Evolutionary conservation across 2,113 vertebrate genomes (phyloP), one percentile per base, ranked within the genome.

Genomic region (Stigmatopora argus): DNA sequence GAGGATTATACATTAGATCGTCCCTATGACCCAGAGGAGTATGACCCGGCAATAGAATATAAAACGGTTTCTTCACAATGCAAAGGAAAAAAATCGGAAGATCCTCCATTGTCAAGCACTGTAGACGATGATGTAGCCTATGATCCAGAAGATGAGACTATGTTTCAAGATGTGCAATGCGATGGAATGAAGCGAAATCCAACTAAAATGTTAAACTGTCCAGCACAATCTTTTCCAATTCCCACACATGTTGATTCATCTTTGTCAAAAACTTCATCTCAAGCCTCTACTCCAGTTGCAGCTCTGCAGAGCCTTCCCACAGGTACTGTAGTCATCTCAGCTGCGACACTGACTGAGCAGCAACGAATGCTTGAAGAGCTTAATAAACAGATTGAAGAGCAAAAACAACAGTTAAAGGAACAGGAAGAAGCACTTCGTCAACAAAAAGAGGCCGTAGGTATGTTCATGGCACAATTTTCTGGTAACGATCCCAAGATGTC

Each of bases 391-490:
- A 99, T 98, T 61, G 97, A 97, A 88, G 95, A 98, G 78, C 96
- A 99, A 82, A 94, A 94, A 85, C 85, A 90, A 14, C 95, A 98
- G 74, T 84, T 99, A 5, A 94, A 94, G 73, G 94, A 97, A 77
- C 96, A 98, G 75, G 95, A 98, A 72, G 96, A 95, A 73, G 95
- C 93, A 0, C 88, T 98, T 1, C 87, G 95, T 38, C 93, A 94
- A 75, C 96, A 98, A 83, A 92, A 93, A 82, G 96, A 95, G 2
- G 95, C 96, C 3, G 94, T 95, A 1, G 95, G 97, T 13, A 93
- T 93, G 73, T 98, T 95, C 49, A 95, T 98, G 95, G 97, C 96
- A 59, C 94, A 93, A 74, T 98, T 99, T 86, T 98, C 96, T 1
- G 95, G 94, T 67, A 95, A 94, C 0, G 95, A 96, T 38, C 93